Evolutionary conservation across 2,888 invertebrate genomes (phyloP).

Genomic region (Ophion costatus): DNA sequence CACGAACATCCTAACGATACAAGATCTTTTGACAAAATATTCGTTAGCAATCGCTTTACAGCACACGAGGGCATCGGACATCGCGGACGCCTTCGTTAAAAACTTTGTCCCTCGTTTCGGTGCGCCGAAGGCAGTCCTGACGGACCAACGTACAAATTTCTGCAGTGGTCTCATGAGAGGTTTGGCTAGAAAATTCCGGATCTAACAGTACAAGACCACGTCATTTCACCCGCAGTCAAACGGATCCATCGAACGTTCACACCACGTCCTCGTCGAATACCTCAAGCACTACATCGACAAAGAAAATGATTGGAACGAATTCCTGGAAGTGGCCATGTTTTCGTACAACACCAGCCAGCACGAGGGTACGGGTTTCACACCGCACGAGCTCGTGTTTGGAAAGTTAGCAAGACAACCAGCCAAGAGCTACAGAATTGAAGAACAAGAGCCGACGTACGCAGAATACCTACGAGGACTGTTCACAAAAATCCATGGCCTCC

Average conservation of each 20-base stretch:
- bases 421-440: not conserved
- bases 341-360: conserved; percentile 63
- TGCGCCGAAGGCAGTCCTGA: conserved; percentile 42
- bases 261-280: conserved; percentile 52
- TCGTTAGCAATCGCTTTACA: conserved; percentile 36
- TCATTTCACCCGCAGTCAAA: conserved; percentile 54
- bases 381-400: conserved; percentile 63
- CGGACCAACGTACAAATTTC: conserved; percentile 60
- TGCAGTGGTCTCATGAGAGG: conserved; percentile 39
- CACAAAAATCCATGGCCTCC: conserved; percentile 31
- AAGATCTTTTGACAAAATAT: conserved; percentile 56
- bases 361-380: conserved; percentile 59
- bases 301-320: conserved; percentile 52
- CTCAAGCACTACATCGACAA: conserved; percentile 55
- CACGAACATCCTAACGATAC: conserved; percentile 60
- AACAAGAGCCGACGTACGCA: not conserved
- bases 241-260: conserved; percentile 55
- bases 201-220: conserved; percentile 42
- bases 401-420: conserved; percentile 43
- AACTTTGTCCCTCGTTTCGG: conserved; percentile 45
- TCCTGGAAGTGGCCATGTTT: conserved; percentile 47
- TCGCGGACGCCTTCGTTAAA: conserved; percentile 34
- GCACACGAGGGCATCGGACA: conserved; percentile 11
- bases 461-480: conserved; percentile 30
- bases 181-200: conserved; percentile 51